Percentiles rank a stretch among this genome's conserved stretches.
phyloP scores from a whole-genome alignment of 2,888 invertebrate genomes.

The Dolichopus griseipennis region DNA sequence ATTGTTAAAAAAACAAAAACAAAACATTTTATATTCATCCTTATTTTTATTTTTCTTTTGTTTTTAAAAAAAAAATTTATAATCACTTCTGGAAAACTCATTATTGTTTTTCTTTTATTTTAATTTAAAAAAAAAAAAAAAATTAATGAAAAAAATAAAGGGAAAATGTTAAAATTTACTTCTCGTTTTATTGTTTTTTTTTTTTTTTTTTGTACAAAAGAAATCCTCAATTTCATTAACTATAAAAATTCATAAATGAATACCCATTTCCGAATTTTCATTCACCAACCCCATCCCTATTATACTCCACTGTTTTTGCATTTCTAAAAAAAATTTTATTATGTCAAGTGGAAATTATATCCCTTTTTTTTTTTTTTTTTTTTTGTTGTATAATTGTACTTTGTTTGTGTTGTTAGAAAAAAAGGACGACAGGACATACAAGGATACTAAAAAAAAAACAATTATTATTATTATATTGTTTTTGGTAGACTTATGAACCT shows the following conservation, averaged over 20 bases:
- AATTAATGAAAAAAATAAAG: not conserved
- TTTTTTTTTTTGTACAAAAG: too few species aligned
- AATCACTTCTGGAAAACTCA: not conserved
- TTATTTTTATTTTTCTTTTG: too few species aligned
- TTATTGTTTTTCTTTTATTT: not conserved
- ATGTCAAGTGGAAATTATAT: not conserved
- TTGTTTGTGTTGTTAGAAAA: not conserved
- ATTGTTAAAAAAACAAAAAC: too few species aligned
- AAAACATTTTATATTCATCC: too few species aligned
- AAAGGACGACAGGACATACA: not conserved
- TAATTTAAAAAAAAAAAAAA: too few species aligned
- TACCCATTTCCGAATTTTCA: too few species aligned
- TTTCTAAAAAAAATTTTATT: not conserved
- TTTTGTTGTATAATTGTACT: too few species aligned
- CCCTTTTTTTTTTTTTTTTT: not conserved
- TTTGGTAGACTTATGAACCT: not conserved
- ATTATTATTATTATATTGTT: not conserved
- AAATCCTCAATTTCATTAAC: not conserved
- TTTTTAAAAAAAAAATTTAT: not conserved
- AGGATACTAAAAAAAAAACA: not conserved
- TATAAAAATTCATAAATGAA: slow-evolving; percentile 1
- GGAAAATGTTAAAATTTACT: not conserved
- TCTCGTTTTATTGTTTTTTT: too few species aligned
- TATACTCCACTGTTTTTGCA: not conserved
- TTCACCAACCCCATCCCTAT: too few species aligned